phyloP scores from a whole-genome alignment of 2,888 invertebrate species.

The Quadroppia sp. region DNA sequence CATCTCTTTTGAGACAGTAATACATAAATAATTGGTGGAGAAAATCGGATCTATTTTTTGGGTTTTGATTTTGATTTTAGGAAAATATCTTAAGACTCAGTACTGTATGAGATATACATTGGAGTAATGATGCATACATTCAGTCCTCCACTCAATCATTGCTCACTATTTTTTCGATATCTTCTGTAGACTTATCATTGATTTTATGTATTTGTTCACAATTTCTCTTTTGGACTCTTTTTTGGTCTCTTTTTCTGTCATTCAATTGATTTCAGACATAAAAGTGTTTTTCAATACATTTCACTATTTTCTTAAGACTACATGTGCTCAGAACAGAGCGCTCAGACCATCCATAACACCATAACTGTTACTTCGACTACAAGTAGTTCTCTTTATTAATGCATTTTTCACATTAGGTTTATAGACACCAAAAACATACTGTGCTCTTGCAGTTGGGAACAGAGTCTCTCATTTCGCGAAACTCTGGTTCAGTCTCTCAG shows the following conservation, averaged over 20 bases:
- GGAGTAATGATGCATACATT: slow-evolving; percentile 30
- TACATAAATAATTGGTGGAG: slow-evolving; percentile 19
- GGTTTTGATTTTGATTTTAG: neutral
- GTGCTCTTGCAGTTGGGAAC: neutral
- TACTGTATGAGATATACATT: neutral
- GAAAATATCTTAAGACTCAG: neutral
- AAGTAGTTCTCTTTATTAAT: slow-evolving; percentile 16
- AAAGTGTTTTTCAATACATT: slow-evolving; percentile 15
- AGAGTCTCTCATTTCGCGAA: neutral
- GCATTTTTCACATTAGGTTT: slow-evolving; percentile 29
- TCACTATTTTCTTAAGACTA: slow-evolving; percentile 12
- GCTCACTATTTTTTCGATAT: neutral
- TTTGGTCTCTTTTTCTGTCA: neutral
- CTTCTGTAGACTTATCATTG: neutral
- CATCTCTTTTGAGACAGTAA: neutral
- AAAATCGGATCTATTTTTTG: slow-evolving; percentile 8
- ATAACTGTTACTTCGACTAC: slow-evolving; percentile 20
- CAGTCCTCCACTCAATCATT: neutral
- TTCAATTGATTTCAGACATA: slow-evolving; percentile 14
- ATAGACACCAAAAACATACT: neutral
- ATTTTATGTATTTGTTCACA: neutral
- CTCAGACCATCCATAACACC: neutral
- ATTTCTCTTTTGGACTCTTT: neutral
- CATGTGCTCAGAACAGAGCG: neutral
- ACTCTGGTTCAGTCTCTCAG: neutral